Conservation (phyloP, 1,140 invertebrate genomes). For the Papilio glaucus region DNA sequence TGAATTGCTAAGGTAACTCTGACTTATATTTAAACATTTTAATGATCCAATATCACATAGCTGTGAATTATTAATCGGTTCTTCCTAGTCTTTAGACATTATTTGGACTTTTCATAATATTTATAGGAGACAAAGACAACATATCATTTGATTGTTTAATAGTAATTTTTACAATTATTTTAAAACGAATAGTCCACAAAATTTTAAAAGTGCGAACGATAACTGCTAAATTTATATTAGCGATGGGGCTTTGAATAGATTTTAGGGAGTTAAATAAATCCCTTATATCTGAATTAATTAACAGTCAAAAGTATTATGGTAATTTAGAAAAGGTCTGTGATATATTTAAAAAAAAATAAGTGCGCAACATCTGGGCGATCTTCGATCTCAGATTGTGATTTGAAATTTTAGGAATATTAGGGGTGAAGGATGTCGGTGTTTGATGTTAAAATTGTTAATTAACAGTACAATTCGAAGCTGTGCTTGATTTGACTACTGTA, state of each 20-base stretch:
- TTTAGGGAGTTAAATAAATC: slow-evolving; percentile 14
- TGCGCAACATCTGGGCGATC: slow-evolving; percentile 72
- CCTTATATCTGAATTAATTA: slow-evolving; percentile 40
- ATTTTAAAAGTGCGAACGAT: slow-evolving; percentile 16
- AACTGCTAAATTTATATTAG: slow-evolving; percentile 41
- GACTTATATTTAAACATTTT: slow-evolving; percentile 36
- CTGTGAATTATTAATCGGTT: slow-evolving; percentile 39
- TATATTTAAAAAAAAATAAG: slow-evolving; percentile 76
- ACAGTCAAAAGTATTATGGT: slow-evolving; percentile 76
- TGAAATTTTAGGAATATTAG: slow-evolving; percentile 53
- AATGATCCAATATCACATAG: not conserved
- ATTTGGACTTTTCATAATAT: slow-evolving; percentile 64
- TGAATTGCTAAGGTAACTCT: slow-evolving; percentile 68
- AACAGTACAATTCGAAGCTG: not conserved
- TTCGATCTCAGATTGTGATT: slow-evolving; percentile 78
- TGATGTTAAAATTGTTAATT: slow-evolving; percentile 39
- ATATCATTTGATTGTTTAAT: slow-evolving; percentile 66
- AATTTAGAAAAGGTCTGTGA: slow-evolving; percentile 78
- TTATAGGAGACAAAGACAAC: slow-evolving; percentile 59
- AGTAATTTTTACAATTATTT: slow-evolving; percentile 39
- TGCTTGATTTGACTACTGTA: slow-evolving; percentile 14
- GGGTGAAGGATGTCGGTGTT: slow-evolving; percentile 41
- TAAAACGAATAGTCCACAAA: slow-evolving; percentile 37
- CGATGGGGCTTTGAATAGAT: slow-evolving; percentile 17
- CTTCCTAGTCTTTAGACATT: slow-evolving; percentile 55